Percentiles rank a stretch among this genome's conserved stretches.
These are phyloP conservation scores for Netelia virgata DNA, from an alignment of 2,888 invertebrate genomes.

Conservation along the genomic window DNA sequence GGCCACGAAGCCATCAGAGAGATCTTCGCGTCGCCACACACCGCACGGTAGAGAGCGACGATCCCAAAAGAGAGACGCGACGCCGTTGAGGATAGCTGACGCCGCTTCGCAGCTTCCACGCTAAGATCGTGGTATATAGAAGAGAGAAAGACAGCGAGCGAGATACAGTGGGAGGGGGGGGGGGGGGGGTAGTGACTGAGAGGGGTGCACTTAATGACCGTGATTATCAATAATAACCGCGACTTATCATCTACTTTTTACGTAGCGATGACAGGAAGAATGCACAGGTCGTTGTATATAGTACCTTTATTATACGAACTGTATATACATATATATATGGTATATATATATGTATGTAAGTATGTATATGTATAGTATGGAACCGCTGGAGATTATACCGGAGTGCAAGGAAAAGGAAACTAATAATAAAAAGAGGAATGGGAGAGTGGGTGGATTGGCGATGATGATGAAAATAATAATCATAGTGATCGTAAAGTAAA, in stretches of 20 bases:
- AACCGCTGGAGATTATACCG: slow-evolving; percentile 2
- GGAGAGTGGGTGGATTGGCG: no score
- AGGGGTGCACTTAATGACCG: slow-evolving; percentile 72
- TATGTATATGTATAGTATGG: neutral
- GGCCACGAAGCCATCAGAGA: slow-evolving; percentile 31
- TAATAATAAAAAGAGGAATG: neutral
- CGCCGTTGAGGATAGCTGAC: slow-evolving; percentile 36
- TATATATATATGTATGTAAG: no score
- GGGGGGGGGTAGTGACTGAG: slow-evolving; percentile 31
- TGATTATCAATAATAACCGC: slow-evolving; percentile 76
- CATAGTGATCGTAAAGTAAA: neutral
- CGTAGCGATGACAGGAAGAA: slow-evolving; percentile 68
- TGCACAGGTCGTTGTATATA: slow-evolving; percentile 39
- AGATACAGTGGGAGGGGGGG: slow-evolving; percentile 2
- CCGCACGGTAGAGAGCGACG: neutral
- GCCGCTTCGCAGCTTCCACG: slow-evolving; percentile 44
- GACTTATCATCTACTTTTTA: slow-evolving; percentile 73
- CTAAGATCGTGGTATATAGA: slow-evolving; percentile 23
- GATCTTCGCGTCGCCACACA: slow-evolving; percentile 44
- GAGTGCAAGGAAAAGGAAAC: neutral
- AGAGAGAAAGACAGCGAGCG: slow-evolving; percentile 15
- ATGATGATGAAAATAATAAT: neutral
- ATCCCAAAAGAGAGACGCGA: slow-evolving; percentile 34
- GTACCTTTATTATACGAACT: slow-evolving; percentile 23
- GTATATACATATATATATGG: neutral